phyloP scores from a whole-genome alignment of 2,888 invertebrate genomes.

The Cataglyphis cursor region DNA sequence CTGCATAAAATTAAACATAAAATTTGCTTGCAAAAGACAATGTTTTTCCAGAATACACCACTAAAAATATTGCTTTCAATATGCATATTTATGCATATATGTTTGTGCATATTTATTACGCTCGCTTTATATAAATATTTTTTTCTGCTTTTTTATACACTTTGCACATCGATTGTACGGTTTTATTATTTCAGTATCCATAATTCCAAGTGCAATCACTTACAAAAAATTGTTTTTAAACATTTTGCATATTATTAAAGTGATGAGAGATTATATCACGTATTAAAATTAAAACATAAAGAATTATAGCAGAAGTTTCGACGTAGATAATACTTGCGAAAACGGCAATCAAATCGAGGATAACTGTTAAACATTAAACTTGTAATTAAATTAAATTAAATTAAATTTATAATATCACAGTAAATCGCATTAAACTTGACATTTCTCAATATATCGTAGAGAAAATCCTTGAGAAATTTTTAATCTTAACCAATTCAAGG shows the following conservation, averaged over 20 bases:
- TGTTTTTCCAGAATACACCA: background rate
- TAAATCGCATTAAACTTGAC: background rate
- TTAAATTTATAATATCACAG: background rate
- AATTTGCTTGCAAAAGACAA: background rate
- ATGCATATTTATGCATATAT: constrained; percentile 24
- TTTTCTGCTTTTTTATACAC: background rate
- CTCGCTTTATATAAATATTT: background rate
- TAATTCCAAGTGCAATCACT: background rate
- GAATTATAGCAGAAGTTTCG: background rate
- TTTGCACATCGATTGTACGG: background rate
- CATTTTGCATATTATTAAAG: background rate
- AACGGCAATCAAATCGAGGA: background rate
- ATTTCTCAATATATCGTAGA: background rate
- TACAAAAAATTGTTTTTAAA: background rate
- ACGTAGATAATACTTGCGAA: background rate
- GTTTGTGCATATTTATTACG: constrained; percentile 32
- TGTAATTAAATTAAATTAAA: background rate
- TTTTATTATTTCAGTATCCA: background rate
- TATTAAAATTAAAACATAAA: background rate
- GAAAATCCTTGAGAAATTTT: background rate
- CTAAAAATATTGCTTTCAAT: constrained; percentile 12
- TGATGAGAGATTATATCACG: background rate
- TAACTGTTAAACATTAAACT: background rate
- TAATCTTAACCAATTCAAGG: background rate
- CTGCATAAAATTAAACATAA: background rate